phyloP scores from a whole-genome alignment of 2,113 vertebrate genomes.

The Helogale parvula region DNA sequence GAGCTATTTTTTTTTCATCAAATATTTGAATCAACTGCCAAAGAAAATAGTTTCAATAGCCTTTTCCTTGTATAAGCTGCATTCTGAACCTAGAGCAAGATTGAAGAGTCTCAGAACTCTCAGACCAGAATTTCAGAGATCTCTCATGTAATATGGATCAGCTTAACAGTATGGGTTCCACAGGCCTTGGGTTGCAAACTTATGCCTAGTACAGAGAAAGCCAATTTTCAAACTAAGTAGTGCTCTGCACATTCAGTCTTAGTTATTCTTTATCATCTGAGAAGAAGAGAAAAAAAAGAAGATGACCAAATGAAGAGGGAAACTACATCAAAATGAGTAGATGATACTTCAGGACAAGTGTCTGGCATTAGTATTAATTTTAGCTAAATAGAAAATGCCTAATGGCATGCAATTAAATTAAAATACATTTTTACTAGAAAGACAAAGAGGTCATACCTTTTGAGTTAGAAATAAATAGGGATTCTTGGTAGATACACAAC shows the following conservation, averaged over 20 bases:
- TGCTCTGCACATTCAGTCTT: background rate
- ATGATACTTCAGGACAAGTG: background rate
- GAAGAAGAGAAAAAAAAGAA: background rate
- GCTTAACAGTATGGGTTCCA: background rate
- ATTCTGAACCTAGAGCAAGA: slow-evolving; percentile 24
- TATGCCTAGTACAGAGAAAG: background rate
- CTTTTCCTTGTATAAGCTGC: background rate
- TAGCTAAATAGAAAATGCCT: slow-evolving; percentile 37
- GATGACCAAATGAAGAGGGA: slow-evolving; percentile 9
- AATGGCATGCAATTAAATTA: slow-evolving; percentile 31
- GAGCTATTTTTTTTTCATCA: background rate
- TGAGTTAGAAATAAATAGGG: background rate
- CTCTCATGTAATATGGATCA: background rate
- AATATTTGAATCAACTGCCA: background rate
- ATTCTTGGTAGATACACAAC: background rate
- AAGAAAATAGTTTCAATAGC: background rate
- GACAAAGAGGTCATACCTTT: slow-evolving; percentile 23
- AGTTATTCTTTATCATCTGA: slow-evolving; percentile 35
- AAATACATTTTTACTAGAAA: slow-evolving; percentile 50
- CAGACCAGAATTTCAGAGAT: background rate
- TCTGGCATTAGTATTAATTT: slow-evolving; percentile 44
- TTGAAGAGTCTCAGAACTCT: slow-evolving; percentile 18
- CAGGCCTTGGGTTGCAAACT: background rate
- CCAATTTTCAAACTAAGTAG: background rate
- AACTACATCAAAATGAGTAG: slow-evolving; percentile 39